These are phyloP conservation scores for Aphelocoma coerulescens DNA, from an alignment of 2,113 vertebrate genomes.

Conservation along the genomic window DNA sequence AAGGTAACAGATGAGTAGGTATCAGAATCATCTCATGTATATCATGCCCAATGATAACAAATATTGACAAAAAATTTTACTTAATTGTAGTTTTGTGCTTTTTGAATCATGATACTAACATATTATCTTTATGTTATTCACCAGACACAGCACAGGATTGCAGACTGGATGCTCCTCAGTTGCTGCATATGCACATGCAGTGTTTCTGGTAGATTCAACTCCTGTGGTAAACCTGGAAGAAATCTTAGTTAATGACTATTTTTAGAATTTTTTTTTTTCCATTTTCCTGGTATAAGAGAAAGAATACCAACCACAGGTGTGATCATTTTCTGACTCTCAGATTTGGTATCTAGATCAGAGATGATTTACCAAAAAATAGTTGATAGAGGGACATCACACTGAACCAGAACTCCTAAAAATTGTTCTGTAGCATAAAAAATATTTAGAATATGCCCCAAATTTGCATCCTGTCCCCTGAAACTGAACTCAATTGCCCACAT, in stretches of 20 bases:
- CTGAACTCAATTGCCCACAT: background rate
- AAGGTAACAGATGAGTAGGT: background rate
- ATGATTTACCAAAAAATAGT: background rate
- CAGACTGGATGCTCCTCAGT: background rate
- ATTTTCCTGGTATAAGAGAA: background rate
- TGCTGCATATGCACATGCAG: background rate
- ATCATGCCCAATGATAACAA: rapidly evolving
- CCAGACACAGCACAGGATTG: background rate
- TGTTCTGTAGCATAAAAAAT: background rate
- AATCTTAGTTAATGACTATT: background rate
- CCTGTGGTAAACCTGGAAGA: background rate
- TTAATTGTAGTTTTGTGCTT: background rate
- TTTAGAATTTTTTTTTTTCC: background rate
- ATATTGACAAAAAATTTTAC: background rate
- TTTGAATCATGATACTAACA: background rate
- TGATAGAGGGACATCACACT: background rate
- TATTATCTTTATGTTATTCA: background rate
- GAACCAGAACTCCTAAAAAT: background rate
- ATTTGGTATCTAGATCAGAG: background rate
- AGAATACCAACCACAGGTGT: background rate
- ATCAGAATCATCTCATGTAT: background rate
- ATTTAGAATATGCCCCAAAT: background rate
- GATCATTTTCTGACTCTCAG: background rate
- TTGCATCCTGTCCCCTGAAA: background rate
- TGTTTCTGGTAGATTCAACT: background rate